Evolutionary conservation across 2,113 vertebrate genomes (phyloP), one percentile per base, ranked within the genome.

Genomic region (Otocyon megalotis): DNA sequence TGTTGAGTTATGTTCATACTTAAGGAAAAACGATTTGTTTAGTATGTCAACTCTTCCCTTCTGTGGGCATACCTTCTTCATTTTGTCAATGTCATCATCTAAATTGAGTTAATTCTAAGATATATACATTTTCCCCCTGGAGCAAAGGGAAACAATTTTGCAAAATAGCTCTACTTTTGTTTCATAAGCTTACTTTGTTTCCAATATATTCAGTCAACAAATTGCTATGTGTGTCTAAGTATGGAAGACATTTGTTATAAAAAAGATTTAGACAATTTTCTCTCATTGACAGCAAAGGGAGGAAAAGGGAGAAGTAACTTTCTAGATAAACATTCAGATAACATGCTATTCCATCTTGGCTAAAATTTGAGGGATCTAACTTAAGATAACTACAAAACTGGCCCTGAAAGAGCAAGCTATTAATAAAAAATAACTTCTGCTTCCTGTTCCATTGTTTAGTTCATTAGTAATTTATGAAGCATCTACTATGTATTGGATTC

Each of bases 61-160:
- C 37, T 65, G 13, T 56, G 87, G 87, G 5, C 19, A 97, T 5
- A 82, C 76, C 16, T 72, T 94, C 69, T 90, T 28, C 1, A 81
- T 1, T 35, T 81, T 71, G 83, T 96, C 84, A 96, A 8, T 84
- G 54, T 53, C 8, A 1, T 95, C 74, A 88, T 69, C 67, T 93
- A 85, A 97, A 96, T 48, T 88, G 30, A 96, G 28, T 98, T 87
- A 96, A 98, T 93, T 94, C 62, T 82, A 94, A 35, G 8, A 92
- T 92, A n/a, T 74, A 37, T 28, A 48, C 7, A 48, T 76, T 22
- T 56, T 79, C 62, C 0, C 28, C 0, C 54, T 89, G 43, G 5
- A 86, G 10, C 63, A 92, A 96, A 93, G 24, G 10, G 3, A 37
- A 84, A 95, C 56, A 82, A 60, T 14, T 43, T 14, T 87, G 14